A percentile compares a stretch with the other conserved stretches of the same genome.
These are phyloP conservation scores for Myzus persicae DNA, from an alignment of 1,140 invertebrate species.

Conservation along the genomic window DNA sequence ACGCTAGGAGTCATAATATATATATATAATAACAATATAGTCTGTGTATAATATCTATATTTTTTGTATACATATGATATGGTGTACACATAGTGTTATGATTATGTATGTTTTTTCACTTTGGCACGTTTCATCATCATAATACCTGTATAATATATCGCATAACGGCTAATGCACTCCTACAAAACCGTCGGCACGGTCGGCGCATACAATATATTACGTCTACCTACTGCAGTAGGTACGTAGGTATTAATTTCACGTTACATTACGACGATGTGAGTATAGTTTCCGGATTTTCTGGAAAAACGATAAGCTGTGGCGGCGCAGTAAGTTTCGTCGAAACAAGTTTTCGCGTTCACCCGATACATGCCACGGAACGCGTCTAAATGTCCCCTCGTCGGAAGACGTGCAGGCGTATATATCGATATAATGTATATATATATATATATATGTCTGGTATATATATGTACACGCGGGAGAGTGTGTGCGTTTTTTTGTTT, in stretches of 20 bases:
- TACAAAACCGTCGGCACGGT: background rate
- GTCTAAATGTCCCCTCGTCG: background rate
- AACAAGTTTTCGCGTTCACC: background rate
- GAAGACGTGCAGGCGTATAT: background rate
- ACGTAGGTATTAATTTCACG: slow-evolving; percentile 1
- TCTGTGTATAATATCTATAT: too few relatives aligned
- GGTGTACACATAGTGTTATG: background rate
- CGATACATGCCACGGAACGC: background rate
- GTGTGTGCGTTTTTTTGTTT: background rate
- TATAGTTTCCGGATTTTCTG: slow-evolving; percentile 8
- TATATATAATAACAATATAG: too few relatives aligned
- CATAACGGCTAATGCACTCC: slow-evolving; percentile 7
- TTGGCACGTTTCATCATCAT: background rate
- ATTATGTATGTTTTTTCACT: background rate
- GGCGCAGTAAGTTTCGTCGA: background rate
- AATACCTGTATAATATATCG: background rate
- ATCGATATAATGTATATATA: background rate
- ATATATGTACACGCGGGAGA: background rate
- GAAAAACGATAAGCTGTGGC: background rate
- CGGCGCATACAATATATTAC: background rate
- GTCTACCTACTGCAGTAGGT: background rate
- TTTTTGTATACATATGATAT: too few relatives aligned
- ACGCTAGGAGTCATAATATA: background rate
- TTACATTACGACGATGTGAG: background rate
- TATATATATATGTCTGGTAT: background rate